These are phyloP conservation scores for Dreissena polymorpha DNA, from an alignment of 1,140 invertebrate species.

Conservation along the genomic window DNA sequence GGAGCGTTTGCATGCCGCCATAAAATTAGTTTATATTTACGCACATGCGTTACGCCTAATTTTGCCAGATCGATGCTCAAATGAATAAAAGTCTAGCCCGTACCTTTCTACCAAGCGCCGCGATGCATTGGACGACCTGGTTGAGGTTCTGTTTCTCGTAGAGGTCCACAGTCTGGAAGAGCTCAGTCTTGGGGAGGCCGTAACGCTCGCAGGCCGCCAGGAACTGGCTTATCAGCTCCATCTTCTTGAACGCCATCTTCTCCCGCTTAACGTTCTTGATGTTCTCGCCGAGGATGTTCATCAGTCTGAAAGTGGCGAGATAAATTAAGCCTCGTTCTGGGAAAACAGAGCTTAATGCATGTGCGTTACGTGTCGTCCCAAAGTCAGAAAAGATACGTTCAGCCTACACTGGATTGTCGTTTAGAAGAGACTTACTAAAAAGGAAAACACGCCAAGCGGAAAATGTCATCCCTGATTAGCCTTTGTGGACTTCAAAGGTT, in stretches of 20 bases:
- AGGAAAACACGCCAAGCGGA: too few species aligned
- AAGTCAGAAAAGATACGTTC: too few species aligned
- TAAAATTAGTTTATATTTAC: too few species aligned
- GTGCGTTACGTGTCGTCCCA: too few species aligned
- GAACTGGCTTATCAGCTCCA: slow-evolving; percentile 98
- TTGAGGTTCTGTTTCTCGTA: slow-evolving; percentile 98
- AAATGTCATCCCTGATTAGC: background rate
- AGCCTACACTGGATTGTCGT: too few species aligned
- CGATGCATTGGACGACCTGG: slow-evolving; percentile 96
- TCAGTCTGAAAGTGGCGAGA: slow-evolving; percentile 59
- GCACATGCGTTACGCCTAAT: too few species aligned
- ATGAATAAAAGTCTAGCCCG: slow-evolving; percentile 51
- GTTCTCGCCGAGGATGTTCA: slow-evolving; percentile 57
- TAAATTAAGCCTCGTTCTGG: too few species aligned
- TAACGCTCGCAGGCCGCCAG: slow-evolving; percentile 89
- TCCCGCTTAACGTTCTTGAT: slow-evolving; percentile 55
- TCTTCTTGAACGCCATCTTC: slow-evolving; percentile 80
- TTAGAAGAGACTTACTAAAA: too few species aligned
- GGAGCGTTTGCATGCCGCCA: too few species aligned
- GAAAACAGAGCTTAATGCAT: background rate
- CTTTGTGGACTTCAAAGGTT: background rate
- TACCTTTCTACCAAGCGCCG: slow-evolving; percentile 97
- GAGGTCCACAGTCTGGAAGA: slow-evolving; percentile 97
- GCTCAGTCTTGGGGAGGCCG: slow-evolving; percentile 95
- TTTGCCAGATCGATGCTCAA: too few species aligned